phyloP scores from a whole-genome alignment of 2,888 invertebrate genomes.

The Lasius platythorax region DNA sequence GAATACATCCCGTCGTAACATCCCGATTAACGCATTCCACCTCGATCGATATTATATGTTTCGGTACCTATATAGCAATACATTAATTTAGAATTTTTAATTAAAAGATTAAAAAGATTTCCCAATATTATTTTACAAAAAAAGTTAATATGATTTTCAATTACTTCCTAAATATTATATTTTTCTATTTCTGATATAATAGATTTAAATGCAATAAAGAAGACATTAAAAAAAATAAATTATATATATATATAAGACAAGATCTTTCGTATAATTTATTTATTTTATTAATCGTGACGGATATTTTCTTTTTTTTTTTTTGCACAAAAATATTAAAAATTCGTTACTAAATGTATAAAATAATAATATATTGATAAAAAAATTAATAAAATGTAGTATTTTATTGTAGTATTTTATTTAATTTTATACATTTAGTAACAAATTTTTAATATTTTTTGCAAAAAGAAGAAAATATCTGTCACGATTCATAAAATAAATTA shows the following conservation, averaged over 20 bases:
- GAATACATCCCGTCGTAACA: constrained; percentile 87
- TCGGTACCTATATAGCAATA: constrained; percentile 88
- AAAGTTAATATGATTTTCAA: constrained; percentile 3
- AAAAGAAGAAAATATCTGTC: background rate
- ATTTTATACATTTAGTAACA: background rate
- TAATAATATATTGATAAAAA: no score
- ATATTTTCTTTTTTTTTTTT: no score
- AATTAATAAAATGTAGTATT: background rate
- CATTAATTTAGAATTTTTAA: background rate
- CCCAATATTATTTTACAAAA: background rate
- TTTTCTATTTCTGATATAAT: background rate
- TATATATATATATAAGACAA: no score
- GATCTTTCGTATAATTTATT: no score
- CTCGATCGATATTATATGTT: constrained; percentile 90
- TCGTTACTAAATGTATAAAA: no score
- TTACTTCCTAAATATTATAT: background rate
- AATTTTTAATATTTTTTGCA: background rate
- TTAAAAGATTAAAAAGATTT: background rate
- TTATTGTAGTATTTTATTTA: background rate
- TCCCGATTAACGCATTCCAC: constrained; percentile 86
- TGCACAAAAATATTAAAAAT: no score
- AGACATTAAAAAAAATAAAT: no score
- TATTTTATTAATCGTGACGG: no score
- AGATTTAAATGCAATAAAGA: background rate
- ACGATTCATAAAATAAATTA: background rate